Percentiles rank a stretch among this genome's conserved stretches.
Evolutionary conservation across 2,113 vertebrate genomes (phyloP).

Genomic region (Coregonus clupeaformis): DNA sequence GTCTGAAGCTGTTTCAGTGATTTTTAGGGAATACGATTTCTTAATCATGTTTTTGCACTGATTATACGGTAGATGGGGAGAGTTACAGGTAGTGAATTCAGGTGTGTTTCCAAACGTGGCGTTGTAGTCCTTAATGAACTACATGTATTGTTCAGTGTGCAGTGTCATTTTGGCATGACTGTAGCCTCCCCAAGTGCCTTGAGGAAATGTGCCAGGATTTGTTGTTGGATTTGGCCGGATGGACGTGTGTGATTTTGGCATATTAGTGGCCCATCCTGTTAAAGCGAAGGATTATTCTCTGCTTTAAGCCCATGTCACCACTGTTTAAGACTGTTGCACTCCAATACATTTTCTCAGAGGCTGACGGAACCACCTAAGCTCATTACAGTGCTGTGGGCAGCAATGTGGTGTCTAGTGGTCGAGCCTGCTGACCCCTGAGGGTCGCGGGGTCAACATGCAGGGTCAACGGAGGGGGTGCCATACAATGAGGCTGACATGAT

Average conservation of each 20-base stretch:
- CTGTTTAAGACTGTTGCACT: slow-evolving; percentile 19
- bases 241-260: slow-evolving; percentile 10
- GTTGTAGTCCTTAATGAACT: too few relatives aligned
- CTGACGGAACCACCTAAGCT: slow-evolving; percentile 38
- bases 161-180: not conserved
- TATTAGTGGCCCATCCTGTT: slow-evolving; percentile 31
- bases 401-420: slow-evolving; percentile 24
- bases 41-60: not conserved
- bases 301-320: slow-evolving; percentile 20
- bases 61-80: not conserved
- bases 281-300: slow-evolving; percentile 38
- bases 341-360: slow-evolving; percentile 30
- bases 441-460: slow-evolving; percentile 37
- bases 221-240: slow-evolving; percentile 20
- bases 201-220: too few relatives aligned
- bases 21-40: not conserved
- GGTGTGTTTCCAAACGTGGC: not conserved
- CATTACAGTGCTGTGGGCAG: slow-evolving; percentile 38
- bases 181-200: too few relatives aligned
- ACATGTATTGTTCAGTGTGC: not conserved
- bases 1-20: not conserved
- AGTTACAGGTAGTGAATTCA: not conserved
- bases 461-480: slow-evolving; percentile 30
- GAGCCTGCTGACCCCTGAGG: slow-evolving; percentile 30
- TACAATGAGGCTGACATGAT: slow-evolving; percentile 44